Evolutionary conservation across 1,140 invertebrate genomes (phyloP), one percentile per base, ranked within the genome.

Genomic region (Papilio xuthus): DNA sequence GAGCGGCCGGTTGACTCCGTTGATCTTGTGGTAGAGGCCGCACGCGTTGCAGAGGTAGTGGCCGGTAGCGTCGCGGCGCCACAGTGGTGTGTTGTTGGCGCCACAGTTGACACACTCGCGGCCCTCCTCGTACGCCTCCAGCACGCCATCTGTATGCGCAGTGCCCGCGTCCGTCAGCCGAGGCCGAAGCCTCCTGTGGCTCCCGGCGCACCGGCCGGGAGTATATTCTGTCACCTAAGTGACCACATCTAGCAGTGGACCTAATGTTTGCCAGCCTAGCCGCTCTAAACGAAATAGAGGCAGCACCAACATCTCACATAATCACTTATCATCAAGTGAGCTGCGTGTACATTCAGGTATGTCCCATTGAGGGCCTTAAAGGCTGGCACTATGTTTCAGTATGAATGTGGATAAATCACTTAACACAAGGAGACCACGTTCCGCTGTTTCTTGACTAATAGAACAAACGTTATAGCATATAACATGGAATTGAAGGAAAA

Each of bases 31-130:
- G 95, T 99, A 99, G 53, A 99, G 95, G 79, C 98, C 97, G 94
- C 99, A 99, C 60, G 99, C 99, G 94, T 99, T 99, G 95, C 99
- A 99, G 82, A 99, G 95, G 94, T 99, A 99, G 95, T 99, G 98
- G 1, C 98, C 98, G 69, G 98, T 99, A 67, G 98, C 97, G 93
- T 99, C 98, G 81, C 99, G 95, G 75, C 98, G 95, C 99, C 98
- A 99, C 67, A 99, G 95, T 10, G 98, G 98, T 4, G 98, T 99
- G 69, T 97, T 98, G 85, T 98, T 98, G 32, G 98, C 98, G 32
- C 98, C 98, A 91, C 99, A 99, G 94, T 99, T 99, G 47, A 99
- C 98, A 92, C 98, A 99, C 93, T 99, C 98, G 74, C 98, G 95
- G 13, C 98, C 98, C 91, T 99, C 98, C 81, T 97, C 96, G 87